Conservation (phyloP, 2,888 invertebrate genomes). For the Isotomurus palustris region DNA sequence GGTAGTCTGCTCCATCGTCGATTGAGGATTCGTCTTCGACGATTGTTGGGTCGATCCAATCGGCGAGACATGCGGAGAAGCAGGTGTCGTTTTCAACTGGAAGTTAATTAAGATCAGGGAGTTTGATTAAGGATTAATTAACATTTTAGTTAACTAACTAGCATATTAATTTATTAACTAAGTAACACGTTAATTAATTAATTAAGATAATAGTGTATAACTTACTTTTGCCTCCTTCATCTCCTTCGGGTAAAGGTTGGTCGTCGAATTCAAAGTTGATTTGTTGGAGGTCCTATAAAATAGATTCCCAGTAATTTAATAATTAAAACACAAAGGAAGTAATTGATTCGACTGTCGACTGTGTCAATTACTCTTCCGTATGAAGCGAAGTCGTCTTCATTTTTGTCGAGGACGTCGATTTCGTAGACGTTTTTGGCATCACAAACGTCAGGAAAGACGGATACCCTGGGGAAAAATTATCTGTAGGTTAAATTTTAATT, state of each 20-base stretch:
- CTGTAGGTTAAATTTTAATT: conserved; percentile 3
- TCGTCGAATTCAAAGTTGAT: conserved; percentile 3
- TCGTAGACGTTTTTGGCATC: background rate
- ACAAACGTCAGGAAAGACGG: no score
- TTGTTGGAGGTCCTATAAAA: conserved; percentile 4
- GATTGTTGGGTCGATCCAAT: background rate
- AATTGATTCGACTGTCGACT: no score
- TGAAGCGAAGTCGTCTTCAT: conserved; percentile 8
- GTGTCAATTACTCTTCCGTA: background rate
- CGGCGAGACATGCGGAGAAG: background rate
- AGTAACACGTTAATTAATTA: no score
- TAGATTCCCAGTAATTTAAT: background rate
- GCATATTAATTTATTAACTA: no score
- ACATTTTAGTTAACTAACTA: background rate
- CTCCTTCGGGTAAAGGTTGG: background rate
- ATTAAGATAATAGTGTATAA: no score
- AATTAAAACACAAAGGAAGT: no score
- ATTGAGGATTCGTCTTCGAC: conserved; percentile 7
- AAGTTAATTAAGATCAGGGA: background rate
- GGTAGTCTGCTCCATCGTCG: conserved; percentile 1
- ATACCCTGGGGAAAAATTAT: conserved; percentile 5
- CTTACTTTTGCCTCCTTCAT: conserved; percentile 7
- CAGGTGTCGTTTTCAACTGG: background rate
- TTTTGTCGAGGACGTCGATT: background rate
- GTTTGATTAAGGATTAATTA: background rate